A percentile compares a stretch with the other conserved stretches of the same genome.
Evolutionary conservation across 2,888 invertebrate species (phyloP).

Genomic region (Galerucella calmariensis): DNA sequence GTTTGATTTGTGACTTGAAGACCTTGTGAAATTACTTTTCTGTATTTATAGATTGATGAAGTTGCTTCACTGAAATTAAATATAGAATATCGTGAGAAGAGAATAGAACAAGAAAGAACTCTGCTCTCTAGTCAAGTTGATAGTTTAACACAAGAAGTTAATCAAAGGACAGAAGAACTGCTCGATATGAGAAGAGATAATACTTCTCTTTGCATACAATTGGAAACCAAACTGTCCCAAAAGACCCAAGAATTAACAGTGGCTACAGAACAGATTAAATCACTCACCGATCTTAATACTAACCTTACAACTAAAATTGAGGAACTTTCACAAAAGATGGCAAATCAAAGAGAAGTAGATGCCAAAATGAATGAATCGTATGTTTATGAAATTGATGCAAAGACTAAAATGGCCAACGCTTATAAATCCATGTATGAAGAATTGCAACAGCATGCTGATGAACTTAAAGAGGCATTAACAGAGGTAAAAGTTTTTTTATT

Average conservation of each 20-base stretch:
- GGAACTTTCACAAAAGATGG: constrained; percentile 75
- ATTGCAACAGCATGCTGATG: constrained; percentile 79
- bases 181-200: constrained; percentile 81
- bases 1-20: not conserved
- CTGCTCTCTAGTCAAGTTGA: constrained; percentile 83
- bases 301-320: constrained; percentile 76
- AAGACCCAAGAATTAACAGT: constrained; percentile 83
- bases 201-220: constrained; percentile 71
- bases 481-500: constrained; percentile 65
- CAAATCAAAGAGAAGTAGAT: constrained; percentile 74
- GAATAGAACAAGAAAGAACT: constrained; percentile 83
- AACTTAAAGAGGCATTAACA: constrained; percentile 79
- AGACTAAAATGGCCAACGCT: constrained; percentile 84
- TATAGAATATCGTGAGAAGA: constrained; percentile 83
- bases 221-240: constrained; percentile 81
- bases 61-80: constrained; percentile 82
- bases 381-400: constrained; percentile 86
- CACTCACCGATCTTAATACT: constrained; percentile 77
- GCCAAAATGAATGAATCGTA: constrained; percentile 74
- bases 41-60: constrained; percentile 76
- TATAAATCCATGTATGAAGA: constrained; percentile 87
- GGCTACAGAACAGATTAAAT: constrained; percentile 75
- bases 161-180: constrained; percentile 81
- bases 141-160: constrained; percentile 80
- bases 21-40: not conserved